A percentile compares a stretch with the other conserved stretches of the same genome.
Evolutionary conservation across 2,113 vertebrate genomes (phyloP).

Genomic region (Rhinolophus ferrumequinum): DNA sequence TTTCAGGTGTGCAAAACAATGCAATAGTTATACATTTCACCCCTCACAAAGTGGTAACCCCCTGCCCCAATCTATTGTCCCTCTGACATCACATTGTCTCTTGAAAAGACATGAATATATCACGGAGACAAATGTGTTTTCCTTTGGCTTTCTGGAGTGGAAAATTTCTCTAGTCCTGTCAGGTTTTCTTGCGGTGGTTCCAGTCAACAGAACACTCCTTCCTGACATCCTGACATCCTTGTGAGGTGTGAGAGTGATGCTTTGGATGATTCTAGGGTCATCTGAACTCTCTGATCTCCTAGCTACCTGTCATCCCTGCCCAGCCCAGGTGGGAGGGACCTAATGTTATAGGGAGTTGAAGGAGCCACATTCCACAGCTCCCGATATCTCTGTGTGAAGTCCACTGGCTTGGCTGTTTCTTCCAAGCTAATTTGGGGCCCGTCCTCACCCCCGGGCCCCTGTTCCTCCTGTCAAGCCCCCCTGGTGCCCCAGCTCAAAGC

Average conservation of each 20-base stretch:
- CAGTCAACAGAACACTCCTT: not conserved
- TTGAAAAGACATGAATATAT: constrained; percentile 18
- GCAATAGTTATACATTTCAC: too few species aligned
- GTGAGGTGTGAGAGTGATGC: too few species aligned
- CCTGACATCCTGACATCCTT: not conserved
- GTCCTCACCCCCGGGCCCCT: not conserved
- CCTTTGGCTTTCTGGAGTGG: not conserved
- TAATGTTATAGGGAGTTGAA: not conserved
- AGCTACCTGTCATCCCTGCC: not conserved
- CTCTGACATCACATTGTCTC: constrained; percentile 30
- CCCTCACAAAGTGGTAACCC: too few species aligned
- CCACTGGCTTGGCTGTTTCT: not conserved
- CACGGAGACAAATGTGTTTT: constrained; percentile 35
- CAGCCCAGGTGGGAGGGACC: not conserved
- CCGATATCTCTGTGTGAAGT: not conserved
- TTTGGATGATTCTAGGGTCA: too few species aligned
- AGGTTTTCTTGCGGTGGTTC: not conserved
- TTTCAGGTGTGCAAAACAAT: too few species aligned
- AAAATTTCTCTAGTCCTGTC: not conserved
- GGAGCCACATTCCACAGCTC: not conserved
- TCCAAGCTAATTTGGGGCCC: not conserved
- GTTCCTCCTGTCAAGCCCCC: not conserved
- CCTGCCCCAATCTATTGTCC: too few species aligned
- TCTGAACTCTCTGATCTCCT: not conserved
- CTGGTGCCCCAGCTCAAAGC: not conserved